Percentiles rank a stretch among this genome's conserved stretches.
These are phyloP conservation scores for Eupristina koningsbergeri DNA, from an alignment of 1,140 invertebrate genomes.

Conservation along the genomic window DNA sequence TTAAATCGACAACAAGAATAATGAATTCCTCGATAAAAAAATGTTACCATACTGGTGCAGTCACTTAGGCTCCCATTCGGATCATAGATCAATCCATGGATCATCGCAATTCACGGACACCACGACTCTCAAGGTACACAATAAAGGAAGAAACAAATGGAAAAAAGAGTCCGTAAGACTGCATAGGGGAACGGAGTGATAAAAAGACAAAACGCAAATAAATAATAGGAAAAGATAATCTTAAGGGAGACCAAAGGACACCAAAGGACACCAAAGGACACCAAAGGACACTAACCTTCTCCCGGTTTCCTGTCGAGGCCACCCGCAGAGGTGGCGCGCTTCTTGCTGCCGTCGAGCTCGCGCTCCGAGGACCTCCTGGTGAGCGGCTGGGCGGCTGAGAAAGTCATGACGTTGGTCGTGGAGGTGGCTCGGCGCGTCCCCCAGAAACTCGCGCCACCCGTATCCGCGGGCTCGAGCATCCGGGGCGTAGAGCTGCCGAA, in stretches of 20 bases:
- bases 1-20: too few species aligned
- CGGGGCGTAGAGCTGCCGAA: conserved; percentile 92
- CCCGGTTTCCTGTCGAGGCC: conserved; percentile 80
- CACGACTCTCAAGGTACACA: background rate
- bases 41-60: background rate
- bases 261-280: too few species aligned
- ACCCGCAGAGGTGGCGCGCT: conserved; percentile 84
- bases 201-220: background rate
- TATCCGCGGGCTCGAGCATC: conserved; percentile 87
- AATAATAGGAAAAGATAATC: background rate
- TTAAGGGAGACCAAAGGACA: too few species aligned
- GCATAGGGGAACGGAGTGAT: too few species aligned
- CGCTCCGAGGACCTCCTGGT: conserved; percentile 87
- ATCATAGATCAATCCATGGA: background rate
- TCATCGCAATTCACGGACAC: background rate
- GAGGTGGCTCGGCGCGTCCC: conserved; percentile 88
- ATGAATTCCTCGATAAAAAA: too few species aligned
- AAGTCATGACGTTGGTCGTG: conserved; percentile 87
- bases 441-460: conserved; percentile 84
- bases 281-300: conserved; percentile 75
- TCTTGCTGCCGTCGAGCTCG: conserved; percentile 86
- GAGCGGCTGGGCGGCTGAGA: conserved; percentile 78
- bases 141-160: too few species aligned
- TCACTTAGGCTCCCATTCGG: background rate
- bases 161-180: too few species aligned